Percentiles rank a stretch among this genome's conserved stretches.
phyloP scores from a whole-genome alignment of 2,888 invertebrate species.

The Temnothorax rugatulus region DNA sequence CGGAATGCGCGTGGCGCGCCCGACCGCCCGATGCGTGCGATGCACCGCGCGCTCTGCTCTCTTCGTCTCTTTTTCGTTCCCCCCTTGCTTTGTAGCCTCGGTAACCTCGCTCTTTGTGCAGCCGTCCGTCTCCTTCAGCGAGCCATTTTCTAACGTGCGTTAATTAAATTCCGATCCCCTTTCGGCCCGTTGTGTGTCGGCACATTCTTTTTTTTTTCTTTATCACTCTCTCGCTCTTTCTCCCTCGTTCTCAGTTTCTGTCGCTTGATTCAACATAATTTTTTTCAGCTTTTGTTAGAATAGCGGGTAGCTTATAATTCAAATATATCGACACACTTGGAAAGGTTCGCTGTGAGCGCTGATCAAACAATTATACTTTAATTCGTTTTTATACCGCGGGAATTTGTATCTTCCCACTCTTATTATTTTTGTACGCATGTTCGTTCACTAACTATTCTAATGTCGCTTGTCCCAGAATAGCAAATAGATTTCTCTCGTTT shows the following conservation, averaged over 20 bases:
- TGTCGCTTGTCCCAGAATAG: constrained; percentile 32
- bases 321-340: not conserved
- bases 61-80: constrained; percentile 42
- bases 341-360: not conserved
- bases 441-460: constrained; percentile 7
- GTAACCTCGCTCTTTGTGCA: constrained; percentile 36
- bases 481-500: constrained; percentile 46
- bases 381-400: not conserved
- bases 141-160: constrained; percentile 67
- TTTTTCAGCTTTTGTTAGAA: constrained; percentile 14
- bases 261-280: constrained; percentile 44
- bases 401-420: not conserved
- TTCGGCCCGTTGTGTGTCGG: constrained; percentile 38
- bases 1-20: constrained; percentile 39
- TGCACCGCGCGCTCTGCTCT: constrained; percentile 37
- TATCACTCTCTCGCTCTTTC: not conserved
- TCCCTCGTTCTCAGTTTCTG: constrained; percentile 5
- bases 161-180: constrained; percentile 70
- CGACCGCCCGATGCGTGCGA: constrained; percentile 28
- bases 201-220: constrained; percentile 1
- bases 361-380: not conserved
- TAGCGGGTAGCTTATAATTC: not conserved
- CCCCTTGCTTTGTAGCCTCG: constrained; percentile 24
- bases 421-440: constrained; percentile 3
- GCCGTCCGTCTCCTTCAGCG: constrained; percentile 59